Evolutionary conservation across 2,888 invertebrate species (phyloP), one percentile per base, ranked within the genome.

Genomic region (Dorcus hopei): DNA sequence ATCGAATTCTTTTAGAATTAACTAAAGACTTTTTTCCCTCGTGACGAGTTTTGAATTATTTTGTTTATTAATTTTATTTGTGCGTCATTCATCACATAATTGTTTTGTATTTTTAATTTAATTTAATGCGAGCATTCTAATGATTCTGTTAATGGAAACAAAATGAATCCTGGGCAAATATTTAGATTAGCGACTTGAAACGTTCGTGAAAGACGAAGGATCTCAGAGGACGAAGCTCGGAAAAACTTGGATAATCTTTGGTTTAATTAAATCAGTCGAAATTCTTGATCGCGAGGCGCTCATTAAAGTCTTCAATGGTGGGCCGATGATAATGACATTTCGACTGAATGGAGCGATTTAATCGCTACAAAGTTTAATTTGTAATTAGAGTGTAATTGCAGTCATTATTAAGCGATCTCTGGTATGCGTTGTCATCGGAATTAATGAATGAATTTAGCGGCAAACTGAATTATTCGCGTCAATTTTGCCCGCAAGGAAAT

Each of bases 341-440:
- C 67, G 63, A 63, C 61, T 65, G 69, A 69, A 68, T 67, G 66
- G 66, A 64, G 65, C 68, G 67, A 70, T 70, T 71, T 70, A 68
- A 70, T 71, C 69, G 66, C 67, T 65, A 57, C 65, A 66, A 70
- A 71, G 69, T 72, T 72, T 70, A 70, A 72, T 71, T 72, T 66
- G 68, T 69, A 69, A 72, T 72, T 71, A 70, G 67, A 62, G 62
- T 66, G 67, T 72, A 72, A 72, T 72, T 72, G 70, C 65, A 65
- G 66, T 62, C 66, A 68, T 69, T 68, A 72, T 68, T 68, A 65
- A 63, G 65, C 61, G 61, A 68, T 66, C 61, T 55, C 61, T 61
- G 64, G 64, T 61, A 64, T 67, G 62, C 63, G 50, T 54, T 61
- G 62, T 62, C 64, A 61, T 63, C 63, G 40, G 45, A 59, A 62